Conservation (phyloP, 2,888 invertebrate genomes). For the Nesidiocoris tenuis region DNA sequence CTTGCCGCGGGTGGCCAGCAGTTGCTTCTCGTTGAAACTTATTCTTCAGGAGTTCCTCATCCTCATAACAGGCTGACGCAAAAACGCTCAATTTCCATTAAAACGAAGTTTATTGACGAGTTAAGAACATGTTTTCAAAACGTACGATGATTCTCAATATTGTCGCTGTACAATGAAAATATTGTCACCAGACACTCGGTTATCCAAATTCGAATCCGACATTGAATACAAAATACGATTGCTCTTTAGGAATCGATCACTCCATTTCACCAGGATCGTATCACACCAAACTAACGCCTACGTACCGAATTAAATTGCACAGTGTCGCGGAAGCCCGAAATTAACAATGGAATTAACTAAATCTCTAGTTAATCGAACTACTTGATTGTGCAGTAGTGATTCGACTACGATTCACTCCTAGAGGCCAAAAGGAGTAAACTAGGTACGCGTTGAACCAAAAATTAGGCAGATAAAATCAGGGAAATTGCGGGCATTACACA, state of each 20-base stretch:
- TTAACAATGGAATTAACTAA: not conserved
- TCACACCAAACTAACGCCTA: not conserved
- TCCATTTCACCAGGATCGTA: not conserved
- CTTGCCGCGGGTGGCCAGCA: too few species aligned
- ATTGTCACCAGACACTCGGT: constrained; percentile 11
- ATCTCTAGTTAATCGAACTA: not conserved
- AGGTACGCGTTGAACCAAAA: too few species aligned
- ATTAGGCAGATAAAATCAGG: too few species aligned
- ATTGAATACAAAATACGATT: not conserved
- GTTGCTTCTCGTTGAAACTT: too few species aligned
- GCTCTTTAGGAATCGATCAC: not conserved
- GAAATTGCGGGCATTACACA: too few species aligned
- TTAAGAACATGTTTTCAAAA: not conserved
- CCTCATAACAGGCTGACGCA: too few species aligned
- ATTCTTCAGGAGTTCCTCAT: too few species aligned
- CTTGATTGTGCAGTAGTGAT: not conserved
- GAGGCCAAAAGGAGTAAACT: too few species aligned
- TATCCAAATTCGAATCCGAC: not conserved
- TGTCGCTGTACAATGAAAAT: constrained; percentile 26
- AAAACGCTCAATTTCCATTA: too few species aligned
- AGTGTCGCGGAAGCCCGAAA: constrained; percentile 28
- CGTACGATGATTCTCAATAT: constrained; percentile 10
- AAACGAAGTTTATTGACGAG: constrained; percentile 17
- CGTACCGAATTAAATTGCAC: constrained; percentile 3
- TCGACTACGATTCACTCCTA: not conserved